Evolutionary conservation across 1,140 invertebrate genomes (phyloP).

Genomic region (Cotesia vestalis): DNA sequence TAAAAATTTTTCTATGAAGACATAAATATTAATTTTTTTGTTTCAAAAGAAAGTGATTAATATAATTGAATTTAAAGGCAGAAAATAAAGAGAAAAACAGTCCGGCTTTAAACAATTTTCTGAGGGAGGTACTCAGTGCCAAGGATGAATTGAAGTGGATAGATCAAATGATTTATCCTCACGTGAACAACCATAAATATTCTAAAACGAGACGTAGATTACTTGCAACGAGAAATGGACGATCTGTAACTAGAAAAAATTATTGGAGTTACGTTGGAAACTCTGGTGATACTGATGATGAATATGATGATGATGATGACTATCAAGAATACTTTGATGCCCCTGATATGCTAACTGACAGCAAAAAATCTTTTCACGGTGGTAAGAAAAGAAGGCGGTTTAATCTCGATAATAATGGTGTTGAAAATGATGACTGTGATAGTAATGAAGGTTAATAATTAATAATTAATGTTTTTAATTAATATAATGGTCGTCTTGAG

Average conservation of each 20-base stretch:
- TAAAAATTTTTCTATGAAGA: not conserved
- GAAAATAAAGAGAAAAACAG: slow-evolving; percentile 23
- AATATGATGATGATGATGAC: slow-evolving; percentile 3
- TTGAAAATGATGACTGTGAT: slow-evolving; percentile 53
- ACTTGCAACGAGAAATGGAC: slow-evolving; percentile 21
- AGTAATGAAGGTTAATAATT: slow-evolving; percentile 21
- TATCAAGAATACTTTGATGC: slow-evolving; percentile 17
- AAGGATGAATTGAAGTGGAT: slow-evolving; percentile 52
- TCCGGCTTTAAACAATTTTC: slow-evolving; percentile 44
- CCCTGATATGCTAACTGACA: too few species aligned
- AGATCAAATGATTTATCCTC: slow-evolving; percentile 41
- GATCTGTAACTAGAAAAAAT: slow-evolving; percentile 1
- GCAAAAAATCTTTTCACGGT: not conserved
- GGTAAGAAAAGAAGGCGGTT: slow-evolving; percentile 29
- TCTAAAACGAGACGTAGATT: slow-evolving; percentile 30
- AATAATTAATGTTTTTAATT: too few species aligned
- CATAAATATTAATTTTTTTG: too few species aligned
- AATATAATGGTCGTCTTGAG: too few species aligned
- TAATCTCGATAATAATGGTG: slow-evolving; percentile 23
- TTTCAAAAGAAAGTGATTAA: not conserved
- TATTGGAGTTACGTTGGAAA: slow-evolving; percentile 24
- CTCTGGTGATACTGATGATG: slow-evolving; percentile 17
- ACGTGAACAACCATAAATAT: slow-evolving; percentile 10
- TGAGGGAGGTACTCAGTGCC: slow-evolving; percentile 46
- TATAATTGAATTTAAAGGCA: not conserved